Base-by-base conservation (phyloP, 2,888 invertebrate genomes). In the Geotrupes spiniger region DNA sequence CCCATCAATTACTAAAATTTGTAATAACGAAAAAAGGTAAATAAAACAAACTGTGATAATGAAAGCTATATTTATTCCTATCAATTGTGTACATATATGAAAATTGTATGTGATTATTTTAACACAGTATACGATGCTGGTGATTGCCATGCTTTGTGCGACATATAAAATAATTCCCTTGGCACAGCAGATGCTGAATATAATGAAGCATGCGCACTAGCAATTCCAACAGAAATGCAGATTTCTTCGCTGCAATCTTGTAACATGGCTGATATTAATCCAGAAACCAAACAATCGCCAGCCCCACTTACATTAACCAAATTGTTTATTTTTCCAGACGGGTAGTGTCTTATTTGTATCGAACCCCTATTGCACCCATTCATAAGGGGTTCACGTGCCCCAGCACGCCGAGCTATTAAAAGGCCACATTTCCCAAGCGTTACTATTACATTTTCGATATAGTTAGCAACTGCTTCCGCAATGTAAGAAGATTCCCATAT, bases 291-390 rank as follows among this genome's bases (percentile, higher is more conserved):
- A 66, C 88, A 87, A 64, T 91, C 91, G 1, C 90, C 90, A 12
- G 89, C 89, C 2, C 90, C 91, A n/a, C 88, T 89, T 0, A 89
- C 89, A 74, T 83, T 89, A 41, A 81, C 76, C 9, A 89, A 69
- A 41, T 74, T 61, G 46, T 67, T 47, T 28, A 78, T 50, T 49
- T 64, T 59, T 55, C 71, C 52, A 2, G 71, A 71, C 41, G 74
- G 70, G 65, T 82, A 83, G 56, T 73, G 69, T 25, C 74, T 63
- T 4, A 63, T 59, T 52, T 64, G 55, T 14, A 65, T 40, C 2
- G 53, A 27, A 26, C 28, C 42, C 5, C 33, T 52, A 41, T 46
- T 17, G 14, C 46, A 49, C 3, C 49, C 33, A 14, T 9, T 21
- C 2, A 64, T 54, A 45, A 73, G 63, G 2, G 62, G 48, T 41